Percentiles rank a stretch among this genome's conserved stretches.
Conservation (phyloP, 2,113 vertebrate genomes). For the Istiophorus platypterus region DNA sequence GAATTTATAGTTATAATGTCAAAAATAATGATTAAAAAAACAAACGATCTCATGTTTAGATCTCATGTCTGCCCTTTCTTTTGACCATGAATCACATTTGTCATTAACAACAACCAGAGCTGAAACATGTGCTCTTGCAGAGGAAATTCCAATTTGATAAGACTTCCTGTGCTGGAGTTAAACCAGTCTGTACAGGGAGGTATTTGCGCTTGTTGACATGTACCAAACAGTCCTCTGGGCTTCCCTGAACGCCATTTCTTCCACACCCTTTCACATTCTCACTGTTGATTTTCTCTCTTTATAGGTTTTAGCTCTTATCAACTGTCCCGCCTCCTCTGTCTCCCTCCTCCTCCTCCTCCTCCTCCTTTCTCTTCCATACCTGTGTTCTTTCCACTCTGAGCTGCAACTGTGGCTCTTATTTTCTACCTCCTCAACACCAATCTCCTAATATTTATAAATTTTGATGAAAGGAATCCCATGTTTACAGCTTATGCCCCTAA, state of each 20-base stretch:
- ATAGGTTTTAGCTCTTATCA: conserved; percentile 3
- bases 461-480: conserved; percentile 14
- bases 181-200: background rate
- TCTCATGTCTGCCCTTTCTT: background rate
- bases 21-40: background rate
- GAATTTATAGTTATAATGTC: background rate
- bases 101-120: conserved; percentile 33
- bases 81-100: background rate
- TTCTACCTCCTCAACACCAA: background rate
- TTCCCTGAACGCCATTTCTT: conserved; percentile 10
- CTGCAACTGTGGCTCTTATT: conserved; percentile 9
- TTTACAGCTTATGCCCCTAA: conserved; percentile 26
- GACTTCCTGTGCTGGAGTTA: conserved; percentile 61
- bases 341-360: conserved; percentile 3
- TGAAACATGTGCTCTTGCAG: conserved; percentile 41
- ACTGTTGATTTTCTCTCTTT: background rate
- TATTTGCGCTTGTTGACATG: conserved; percentile 13
- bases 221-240: conserved; percentile 29
- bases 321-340: background rate
- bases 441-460: conserved; percentile 1
- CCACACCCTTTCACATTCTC: conserved; percentile 7
- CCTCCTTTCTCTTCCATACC: conserved; percentile 12
- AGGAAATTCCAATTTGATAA: conserved; percentile 72
- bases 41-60: background rate
- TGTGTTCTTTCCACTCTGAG: background rate